Evolutionary conservation across 2,888 invertebrate genomes (phyloP).

Genomic region (Ptychoptera contaminata): DNA sequence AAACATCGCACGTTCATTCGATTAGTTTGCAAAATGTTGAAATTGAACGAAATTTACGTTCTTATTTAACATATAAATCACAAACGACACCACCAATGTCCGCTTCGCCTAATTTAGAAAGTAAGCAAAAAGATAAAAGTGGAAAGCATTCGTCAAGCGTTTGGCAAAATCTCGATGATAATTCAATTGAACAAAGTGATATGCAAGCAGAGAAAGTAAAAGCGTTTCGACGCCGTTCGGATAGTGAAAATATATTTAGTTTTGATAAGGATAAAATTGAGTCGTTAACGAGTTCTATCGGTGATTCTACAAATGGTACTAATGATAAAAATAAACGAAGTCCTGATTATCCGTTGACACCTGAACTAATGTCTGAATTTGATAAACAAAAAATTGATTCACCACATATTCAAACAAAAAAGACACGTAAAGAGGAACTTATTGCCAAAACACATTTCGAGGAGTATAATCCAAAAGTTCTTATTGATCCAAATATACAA

Average conservation of each 20-base stretch:
- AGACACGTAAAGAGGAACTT: conserved; percentile 43
- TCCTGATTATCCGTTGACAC: conserved; percentile 35
- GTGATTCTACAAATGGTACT: conserved; percentile 25
- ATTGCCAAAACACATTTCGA: conserved; percentile 51
- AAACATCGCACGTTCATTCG: conserved; percentile 45
- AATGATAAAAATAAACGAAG: conserved; percentile 41
- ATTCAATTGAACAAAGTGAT: conserved; percentile 20
- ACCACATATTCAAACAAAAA: conserved; percentile 18
- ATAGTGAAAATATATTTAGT: conserved; percentile 54
- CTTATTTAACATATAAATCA: conserved; percentile 1
- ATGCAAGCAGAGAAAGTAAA: conserved; percentile 24
- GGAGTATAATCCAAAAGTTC: conserved; percentile 54
- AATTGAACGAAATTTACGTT: conserved; percentile 37
- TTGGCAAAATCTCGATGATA: conserved; percentile 20
- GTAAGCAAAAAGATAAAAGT: not conserved
- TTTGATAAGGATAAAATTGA: conserved; percentile 63
- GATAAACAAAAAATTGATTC: conserved; percentile 33
- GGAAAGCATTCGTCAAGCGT: conserved; percentile 29
- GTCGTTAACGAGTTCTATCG: conserved; percentile 41
- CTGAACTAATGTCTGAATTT: conserved; percentile 43
- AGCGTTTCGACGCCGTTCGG: conserved; percentile 46
- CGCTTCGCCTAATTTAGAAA: not conserved
- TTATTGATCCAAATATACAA: conserved; percentile 26
- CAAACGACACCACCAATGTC: not conserved
- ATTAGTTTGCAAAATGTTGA: conserved; percentile 56